Percentiles rank a stretch among this genome's conserved stretches.
Conservation (phyloP, 2,888 invertebrate species). For the Hemaris fuciformis region DNA sequence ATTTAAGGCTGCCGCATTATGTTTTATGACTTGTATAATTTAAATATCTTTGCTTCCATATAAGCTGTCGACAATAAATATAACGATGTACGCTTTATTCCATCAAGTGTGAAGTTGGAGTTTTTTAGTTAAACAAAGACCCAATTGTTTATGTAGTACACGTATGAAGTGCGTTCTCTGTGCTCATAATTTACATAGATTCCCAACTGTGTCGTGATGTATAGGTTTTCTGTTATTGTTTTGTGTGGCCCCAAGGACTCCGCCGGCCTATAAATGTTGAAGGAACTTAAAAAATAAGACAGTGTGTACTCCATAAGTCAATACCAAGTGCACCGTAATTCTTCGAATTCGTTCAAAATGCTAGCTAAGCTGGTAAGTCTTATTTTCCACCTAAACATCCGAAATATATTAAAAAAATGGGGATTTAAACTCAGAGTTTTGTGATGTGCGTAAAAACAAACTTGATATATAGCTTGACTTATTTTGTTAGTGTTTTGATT, state of each 20-base stretch:
- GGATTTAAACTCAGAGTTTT: not conserved
- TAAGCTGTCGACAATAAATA: constrained; percentile 39
- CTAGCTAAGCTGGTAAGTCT: constrained; percentile 69
- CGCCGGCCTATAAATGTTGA: constrained; percentile 61
- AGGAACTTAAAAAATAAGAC: constrained; percentile 50
- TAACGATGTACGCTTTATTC: constrained; percentile 35
- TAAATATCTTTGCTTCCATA: constrained; percentile 18
- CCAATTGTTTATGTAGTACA: constrained; percentile 68
- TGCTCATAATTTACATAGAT: constrained; percentile 70
- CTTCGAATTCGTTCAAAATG: constrained; percentile 47
- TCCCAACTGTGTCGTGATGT: constrained; percentile 60
- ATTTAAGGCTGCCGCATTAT: not conserved
- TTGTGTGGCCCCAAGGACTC: constrained; percentile 64
- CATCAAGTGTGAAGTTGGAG: constrained; percentile 42
- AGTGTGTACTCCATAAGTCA: constrained; percentile 47
- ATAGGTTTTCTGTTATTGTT: constrained; percentile 70
- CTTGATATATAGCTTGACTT: not conserved
- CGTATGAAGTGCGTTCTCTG: constrained; percentile 60
- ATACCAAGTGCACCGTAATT: constrained; percentile 29
- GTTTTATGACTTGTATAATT: not conserved
- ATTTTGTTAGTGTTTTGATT: not conserved
- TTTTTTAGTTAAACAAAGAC: constrained; percentile 56
- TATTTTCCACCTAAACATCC: not conserved
- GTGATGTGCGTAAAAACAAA: not conserved
- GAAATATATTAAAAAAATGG: not conserved